These are phyloP conservation scores for Bubalus kerabau DNA, from an alignment of 2,113 vertebrate species.

Conservation along the genomic window DNA sequence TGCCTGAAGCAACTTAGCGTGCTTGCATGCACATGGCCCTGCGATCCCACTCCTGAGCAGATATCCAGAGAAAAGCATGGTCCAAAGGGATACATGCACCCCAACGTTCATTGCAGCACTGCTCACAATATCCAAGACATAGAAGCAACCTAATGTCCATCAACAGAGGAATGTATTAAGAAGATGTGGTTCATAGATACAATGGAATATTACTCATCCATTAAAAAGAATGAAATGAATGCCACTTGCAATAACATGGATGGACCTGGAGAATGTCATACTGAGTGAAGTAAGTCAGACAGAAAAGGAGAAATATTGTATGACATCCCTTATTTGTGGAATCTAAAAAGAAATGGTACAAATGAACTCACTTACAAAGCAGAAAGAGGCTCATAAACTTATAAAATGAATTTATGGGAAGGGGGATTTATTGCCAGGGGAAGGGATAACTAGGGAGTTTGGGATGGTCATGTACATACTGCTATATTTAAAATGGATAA, in stretches of 20 bases:
- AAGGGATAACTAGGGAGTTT: neutral
- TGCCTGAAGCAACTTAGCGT: neutral
- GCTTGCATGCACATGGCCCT: rapidly evolving
- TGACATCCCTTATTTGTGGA: neutral
- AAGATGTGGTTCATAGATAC: neutral
- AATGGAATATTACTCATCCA: neutral
- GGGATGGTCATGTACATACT: neutral
- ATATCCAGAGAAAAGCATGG: neutral
- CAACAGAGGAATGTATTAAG: neutral
- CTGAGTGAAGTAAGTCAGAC: neutral
- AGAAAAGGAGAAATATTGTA: neutral
- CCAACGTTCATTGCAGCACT: neutral
- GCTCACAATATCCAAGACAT: neutral
- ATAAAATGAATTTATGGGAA: neutral
- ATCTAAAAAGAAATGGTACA: neutral
- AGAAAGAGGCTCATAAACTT: neutral
- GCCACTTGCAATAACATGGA: neutral
- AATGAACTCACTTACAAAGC: neutral
- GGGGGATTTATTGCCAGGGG: neutral
- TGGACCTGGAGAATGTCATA: neutral
- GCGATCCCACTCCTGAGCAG: neutral
- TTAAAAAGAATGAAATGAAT: neutral
- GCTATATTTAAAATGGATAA: neutral
- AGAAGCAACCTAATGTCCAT: neutral
- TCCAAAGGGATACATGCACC: neutral